These are phyloP conservation scores for Platycheirus rosarum DNA, from an alignment of 2,888 invertebrate species.

Conservation along the genomic window DNA sequence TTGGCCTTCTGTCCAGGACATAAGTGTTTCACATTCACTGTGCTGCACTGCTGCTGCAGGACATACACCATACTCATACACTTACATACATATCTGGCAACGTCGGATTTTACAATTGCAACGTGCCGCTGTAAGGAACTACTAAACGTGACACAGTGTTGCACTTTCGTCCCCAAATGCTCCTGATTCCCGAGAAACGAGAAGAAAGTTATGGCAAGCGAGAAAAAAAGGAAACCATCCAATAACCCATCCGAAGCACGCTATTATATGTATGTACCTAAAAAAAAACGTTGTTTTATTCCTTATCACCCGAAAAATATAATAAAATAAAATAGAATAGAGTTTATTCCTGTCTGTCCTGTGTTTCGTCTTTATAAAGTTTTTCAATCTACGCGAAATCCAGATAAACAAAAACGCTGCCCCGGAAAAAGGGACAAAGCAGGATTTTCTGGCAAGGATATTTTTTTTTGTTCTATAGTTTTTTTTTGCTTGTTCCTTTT, in stretches of 20 bases:
- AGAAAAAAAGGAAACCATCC: slow-evolving; percentile 41
- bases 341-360: slow-evolving; percentile 57
- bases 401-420: slow-evolving; percentile 64
- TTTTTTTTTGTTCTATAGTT: slow-evolving; percentile 33
- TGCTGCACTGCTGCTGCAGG: background rate
- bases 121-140: slow-evolving; percentile 72
- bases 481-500: slow-evolving; percentile 26
- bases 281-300: slow-evolving; percentile 57
- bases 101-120: slow-evolving; percentile 69
- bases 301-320: slow-evolving; percentile 72
- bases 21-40: slow-evolving; percentile 23
- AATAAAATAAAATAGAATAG: slow-evolving; percentile 71
- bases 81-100: slow-evolving; percentile 2
- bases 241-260: slow-evolving; percentile 64
- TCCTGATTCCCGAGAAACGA: slow-evolving; percentile 13
- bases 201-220: slow-evolving; percentile 40
- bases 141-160: slow-evolving; percentile 74
- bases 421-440: slow-evolving; percentile 23
- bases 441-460: slow-evolving; percentile 2
- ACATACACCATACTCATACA: background rate
- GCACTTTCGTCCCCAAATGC: slow-evolving; percentile 59
- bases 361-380: slow-evolving; percentile 71
- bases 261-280: slow-evolving; percentile 41
- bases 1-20: slow-evolving; percentile 28
- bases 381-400: slow-evolving; percentile 71